These are phyloP conservation scores for Hypocryptadius cinnamomeus DNA, from an alignment of 2,113 vertebrate genomes.

Conservation along the genomic window DNA sequence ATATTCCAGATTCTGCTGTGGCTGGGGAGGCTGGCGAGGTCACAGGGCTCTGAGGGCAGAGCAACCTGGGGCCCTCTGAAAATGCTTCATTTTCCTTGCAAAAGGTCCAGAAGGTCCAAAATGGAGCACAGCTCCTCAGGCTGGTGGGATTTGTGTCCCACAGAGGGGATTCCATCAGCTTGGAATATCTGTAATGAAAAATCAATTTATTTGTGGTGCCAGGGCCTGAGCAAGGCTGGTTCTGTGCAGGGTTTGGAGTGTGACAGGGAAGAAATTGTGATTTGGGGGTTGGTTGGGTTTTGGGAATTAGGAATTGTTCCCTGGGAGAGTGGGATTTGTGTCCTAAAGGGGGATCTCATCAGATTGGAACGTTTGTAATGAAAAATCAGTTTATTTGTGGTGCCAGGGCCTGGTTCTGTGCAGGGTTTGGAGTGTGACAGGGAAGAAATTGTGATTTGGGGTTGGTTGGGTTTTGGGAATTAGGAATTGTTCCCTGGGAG, in stretches of 20 bases:
- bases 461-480: not conserved
- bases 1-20: not conserved
- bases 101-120: not conserved
- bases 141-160: not conserved
- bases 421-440: not conserved
- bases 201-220: not conserved
- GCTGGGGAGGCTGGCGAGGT: not conserved
- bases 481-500: not conserved
- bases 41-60: not conserved
- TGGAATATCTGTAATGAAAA: not conserved
- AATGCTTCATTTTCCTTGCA: not conserved
- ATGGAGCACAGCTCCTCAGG: rapidly evolving
- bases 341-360: too few relatives aligned
- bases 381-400: too few relatives aligned
- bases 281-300: not conserved
- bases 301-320: not conserved
- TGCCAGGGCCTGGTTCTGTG: not conserved
- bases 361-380: too few relatives aligned
- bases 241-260: not conserved
- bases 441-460: not conserved
- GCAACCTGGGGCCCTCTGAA: not conserved
- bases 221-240: not conserved
- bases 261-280: not conserved
- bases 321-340: not conserved
- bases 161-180: not conserved